Percentiles rank a stretch among this genome's conserved stretches.
These are phyloP conservation scores for Mamestra configurata DNA, from an alignment of 1,140 invertebrate species.

Conservation along the genomic window DNA sequence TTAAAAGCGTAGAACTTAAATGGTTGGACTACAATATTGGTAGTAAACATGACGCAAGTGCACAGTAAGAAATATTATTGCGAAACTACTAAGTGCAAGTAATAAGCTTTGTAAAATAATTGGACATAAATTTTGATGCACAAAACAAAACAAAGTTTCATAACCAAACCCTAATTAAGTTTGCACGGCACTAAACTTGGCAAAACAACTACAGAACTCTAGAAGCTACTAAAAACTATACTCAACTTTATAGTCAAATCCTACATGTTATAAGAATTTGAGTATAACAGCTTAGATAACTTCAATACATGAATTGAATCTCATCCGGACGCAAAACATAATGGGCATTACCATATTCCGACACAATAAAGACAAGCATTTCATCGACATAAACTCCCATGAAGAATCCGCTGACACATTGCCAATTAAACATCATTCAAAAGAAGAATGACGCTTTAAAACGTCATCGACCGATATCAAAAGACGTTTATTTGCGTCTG, in stretches of 20 bases:
- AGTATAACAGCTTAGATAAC: too few relatives aligned
- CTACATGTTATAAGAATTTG: too few relatives aligned
- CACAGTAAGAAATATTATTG: neutral
- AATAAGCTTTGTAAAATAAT: neutral
- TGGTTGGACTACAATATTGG: neutral
- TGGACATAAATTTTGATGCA: neutral
- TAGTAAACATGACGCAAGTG: neutral
- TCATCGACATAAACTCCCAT: neutral
- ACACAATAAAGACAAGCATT: too few relatives aligned
- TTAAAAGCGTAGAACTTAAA: neutral
- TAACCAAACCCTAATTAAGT: too few relatives aligned
- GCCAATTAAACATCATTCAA: constrained; percentile 5
- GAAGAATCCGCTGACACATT: neutral
- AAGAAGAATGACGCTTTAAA: constrained; percentile 16
- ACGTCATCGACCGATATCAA: constrained; percentile 3
- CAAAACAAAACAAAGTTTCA: neutral
- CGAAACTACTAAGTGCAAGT: neutral
- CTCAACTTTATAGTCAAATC: too few relatives aligned
- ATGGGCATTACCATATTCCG: too few relatives aligned
- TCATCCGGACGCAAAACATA: too few relatives aligned
- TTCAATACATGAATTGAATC: too few relatives aligned
- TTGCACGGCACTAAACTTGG: too few relatives aligned
- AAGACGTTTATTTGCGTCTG: neutral
- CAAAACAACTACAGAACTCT: too few relatives aligned
- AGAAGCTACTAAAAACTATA: too few relatives aligned